Conservation (phyloP, 2,888 invertebrate genomes). For the Biston betularia region DNA sequence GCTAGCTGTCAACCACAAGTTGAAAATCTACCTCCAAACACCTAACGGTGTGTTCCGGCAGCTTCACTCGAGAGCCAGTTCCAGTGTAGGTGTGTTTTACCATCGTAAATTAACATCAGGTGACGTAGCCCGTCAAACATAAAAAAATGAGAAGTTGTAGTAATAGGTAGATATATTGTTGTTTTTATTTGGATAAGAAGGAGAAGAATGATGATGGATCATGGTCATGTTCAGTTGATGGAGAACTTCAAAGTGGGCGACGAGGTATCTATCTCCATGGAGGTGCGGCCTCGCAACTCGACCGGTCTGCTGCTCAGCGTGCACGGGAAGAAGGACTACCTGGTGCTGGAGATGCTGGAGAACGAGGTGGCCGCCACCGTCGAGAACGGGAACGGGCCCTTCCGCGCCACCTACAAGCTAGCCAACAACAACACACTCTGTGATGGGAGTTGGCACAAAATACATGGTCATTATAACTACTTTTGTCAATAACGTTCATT, state of each 20-base stretch:
- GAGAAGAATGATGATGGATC: not conserved
- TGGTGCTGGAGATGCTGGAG: constrained; percentile 95
- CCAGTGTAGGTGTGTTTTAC: too few species aligned
- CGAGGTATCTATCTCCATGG: constrained; percentile 92
- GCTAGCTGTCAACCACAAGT: too few species aligned
- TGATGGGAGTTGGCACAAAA: constrained; percentile 98
- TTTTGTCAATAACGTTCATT: too few species aligned
- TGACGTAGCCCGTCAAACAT: too few species aligned
- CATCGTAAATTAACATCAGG: too few species aligned
- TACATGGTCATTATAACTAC: too few species aligned
- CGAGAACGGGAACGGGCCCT: constrained; percentile 93
- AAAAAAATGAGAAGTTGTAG: too few species aligned
- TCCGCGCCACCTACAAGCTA: constrained; percentile 90
- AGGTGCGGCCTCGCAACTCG: constrained; percentile 94
- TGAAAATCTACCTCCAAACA: too few species aligned
- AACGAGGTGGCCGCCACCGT: constrained; percentile 94
- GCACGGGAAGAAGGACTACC: constrained; percentile 93
- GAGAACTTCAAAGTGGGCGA: constrained; percentile 93
- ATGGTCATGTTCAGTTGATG: constrained; percentile 66
- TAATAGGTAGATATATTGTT: too few species aligned
- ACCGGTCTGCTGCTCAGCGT: constrained; percentile 95
- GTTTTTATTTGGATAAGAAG: too few species aligned
- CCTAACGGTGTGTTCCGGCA: too few species aligned
- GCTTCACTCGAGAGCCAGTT: too few species aligned
- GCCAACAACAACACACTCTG: constrained; percentile 91